Evolutionary conservation across 1,140 invertebrate genomes (phyloP).

Genomic region (Tribolium madens): DNA sequence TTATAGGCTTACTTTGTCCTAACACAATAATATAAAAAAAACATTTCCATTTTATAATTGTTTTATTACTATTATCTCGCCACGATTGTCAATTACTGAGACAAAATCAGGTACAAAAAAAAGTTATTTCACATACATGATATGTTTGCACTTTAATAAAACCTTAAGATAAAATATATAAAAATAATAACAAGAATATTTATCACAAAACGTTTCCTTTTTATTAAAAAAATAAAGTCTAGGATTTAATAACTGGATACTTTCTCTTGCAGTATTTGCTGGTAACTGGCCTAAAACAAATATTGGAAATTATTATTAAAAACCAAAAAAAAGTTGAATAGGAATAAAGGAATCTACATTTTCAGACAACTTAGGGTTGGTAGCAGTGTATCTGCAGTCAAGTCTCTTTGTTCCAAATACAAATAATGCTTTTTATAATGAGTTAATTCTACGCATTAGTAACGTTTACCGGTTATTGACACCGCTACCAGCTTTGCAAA

Average conservation of each 20-base stretch:
- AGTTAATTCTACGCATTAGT: too few relatives aligned
- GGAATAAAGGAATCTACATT: too few relatives aligned
- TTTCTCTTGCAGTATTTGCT: conserved; percentile 80
- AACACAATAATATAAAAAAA: too few relatives aligned
- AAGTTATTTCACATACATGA: conserved; percentile 10
- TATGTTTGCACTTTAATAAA: conserved; percentile 29
- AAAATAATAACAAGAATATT: conserved; percentile 36
- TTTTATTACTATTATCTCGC: conserved; percentile 33
- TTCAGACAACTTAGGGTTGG: too few relatives aligned
- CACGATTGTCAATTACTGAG: conserved; percentile 26
- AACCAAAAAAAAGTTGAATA: too few relatives aligned
- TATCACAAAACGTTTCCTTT: conserved; percentile 26
- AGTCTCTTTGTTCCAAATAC: too few relatives aligned
- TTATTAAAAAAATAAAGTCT: conserved; percentile 43
- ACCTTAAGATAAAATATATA: conserved; percentile 29
- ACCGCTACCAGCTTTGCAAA: too few relatives aligned
- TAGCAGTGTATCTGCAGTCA: too few relatives aligned
- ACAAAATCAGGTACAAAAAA: conserved; percentile 36
- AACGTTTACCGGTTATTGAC: too few relatives aligned
- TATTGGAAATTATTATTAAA: conserved; percentile 53
- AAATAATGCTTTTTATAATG: too few relatives aligned
- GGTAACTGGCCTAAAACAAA: conserved; percentile 73
- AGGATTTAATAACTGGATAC: conserved; percentile 67
- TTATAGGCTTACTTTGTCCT: too few relatives aligned
- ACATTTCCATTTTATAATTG: not conserved